Base-by-base conservation (phyloP, 2,113 vertebrate species). In the Melozone crissalis region DNA sequence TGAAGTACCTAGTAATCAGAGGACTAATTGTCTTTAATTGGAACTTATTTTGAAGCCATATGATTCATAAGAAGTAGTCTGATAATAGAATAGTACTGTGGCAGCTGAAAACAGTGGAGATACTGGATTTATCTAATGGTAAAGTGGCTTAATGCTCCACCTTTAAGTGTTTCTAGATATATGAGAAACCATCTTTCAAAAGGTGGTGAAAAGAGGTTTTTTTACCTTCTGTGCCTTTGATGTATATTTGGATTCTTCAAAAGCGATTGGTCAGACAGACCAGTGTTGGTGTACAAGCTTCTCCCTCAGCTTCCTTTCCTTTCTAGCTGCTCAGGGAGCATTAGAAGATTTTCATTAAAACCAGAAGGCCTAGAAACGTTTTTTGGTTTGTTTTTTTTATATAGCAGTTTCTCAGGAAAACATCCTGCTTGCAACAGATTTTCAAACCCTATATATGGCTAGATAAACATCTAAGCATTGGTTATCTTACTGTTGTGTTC, bases 401-500 rank as follows among this genome's bases (percentile, higher is more conserved):
- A 41, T 59, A 77, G 55, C 63, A 57, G 43, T 91, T 93, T 68
- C 44, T 96, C 28, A 51, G 57, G 76, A 96, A 92, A 96, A 67
- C 54, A 75, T 87, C 61, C 37, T 93, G 79, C 86, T 89, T 94
- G 41, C 76, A 93, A 84, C 83, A 89, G 79, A 72, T 96, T 96
- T 96, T 92, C 47, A 90, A 87, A 54, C 49, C 52, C 52, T 90
- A 7, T 95, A 43, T 88, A 65, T 78, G 72, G 35, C 72, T 89
- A 67, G 22, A 84, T 92, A 93, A 93, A 92, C 57, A 81, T 74
- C 67, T 90, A 88, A 92, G 63, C 68, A 67, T 88, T 94, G 85
- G n/a, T 68, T 81, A 68, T 71, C 57, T 93, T 90, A 49, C 21
- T 30, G 5, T 78, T 84, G 44, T 84, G 78, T 92, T 89, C 41